phyloP scores from a whole-genome alignment of 2,113 vertebrate species.

The Oncorhynchus keta region DNA sequence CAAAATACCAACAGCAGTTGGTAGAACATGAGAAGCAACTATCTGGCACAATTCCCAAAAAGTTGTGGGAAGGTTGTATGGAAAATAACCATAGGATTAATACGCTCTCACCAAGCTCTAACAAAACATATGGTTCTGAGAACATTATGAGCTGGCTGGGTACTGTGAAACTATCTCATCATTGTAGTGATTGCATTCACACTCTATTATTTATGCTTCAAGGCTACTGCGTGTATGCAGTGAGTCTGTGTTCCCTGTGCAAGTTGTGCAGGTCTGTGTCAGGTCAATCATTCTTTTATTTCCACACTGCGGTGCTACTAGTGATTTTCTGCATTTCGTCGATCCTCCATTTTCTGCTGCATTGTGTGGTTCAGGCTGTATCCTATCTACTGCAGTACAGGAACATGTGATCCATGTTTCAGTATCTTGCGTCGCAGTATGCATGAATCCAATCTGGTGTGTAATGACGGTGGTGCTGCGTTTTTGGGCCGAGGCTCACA shows the following conservation, averaged over 20 bases:
- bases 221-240: background rate
- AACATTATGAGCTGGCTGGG: no score
- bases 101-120: no score
- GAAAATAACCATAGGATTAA: no score
- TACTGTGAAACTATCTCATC: background rate
- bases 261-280: background rate
- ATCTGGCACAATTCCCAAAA: no score
- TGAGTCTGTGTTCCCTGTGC: background rate
- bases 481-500: conserved; percentile 38
- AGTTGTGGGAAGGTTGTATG: no score
- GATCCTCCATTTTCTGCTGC: background rate
- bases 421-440: background rate
- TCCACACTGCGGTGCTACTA: background rate
- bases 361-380: conserved; percentile 4
- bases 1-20: no score
- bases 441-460: background rate
- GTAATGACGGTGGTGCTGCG: conserved; percentile 29
- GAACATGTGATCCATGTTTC: conserved; percentile 12
- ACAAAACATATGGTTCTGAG: no score
- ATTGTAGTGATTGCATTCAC: background rate
- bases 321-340: background rate
- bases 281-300: background rate
- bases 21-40: no score
- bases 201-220: background rate
- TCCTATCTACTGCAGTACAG: conserved; percentile 9